Conservation (phyloP, 2,888 invertebrate genomes). For the Mellilla xanthometata region DNA sequence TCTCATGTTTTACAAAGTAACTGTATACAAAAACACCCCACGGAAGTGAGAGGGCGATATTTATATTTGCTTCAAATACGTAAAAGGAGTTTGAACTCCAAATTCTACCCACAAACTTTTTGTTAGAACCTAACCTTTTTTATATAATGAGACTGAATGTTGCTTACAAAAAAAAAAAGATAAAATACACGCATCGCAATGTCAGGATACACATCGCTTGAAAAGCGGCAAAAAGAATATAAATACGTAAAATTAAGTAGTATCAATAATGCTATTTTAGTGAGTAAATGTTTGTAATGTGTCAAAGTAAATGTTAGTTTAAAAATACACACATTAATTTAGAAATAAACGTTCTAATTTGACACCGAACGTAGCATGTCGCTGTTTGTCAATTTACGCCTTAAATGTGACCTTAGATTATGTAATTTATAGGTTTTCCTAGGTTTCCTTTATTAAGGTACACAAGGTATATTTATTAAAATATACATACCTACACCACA, state of each 20-base stretch:
- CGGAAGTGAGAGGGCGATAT: no score
- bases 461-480: no score
- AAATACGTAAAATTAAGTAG: background rate
- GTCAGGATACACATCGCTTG: conserved; percentile 11
- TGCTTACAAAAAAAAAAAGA: conserved; percentile 14
- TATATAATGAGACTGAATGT: conserved; percentile 37
- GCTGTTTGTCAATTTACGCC: conserved; percentile 1
- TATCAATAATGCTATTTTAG: background rate
- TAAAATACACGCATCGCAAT: conserved; percentile 8
- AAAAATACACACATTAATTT: background rate
- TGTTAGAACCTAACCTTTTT: no score
- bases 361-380: conserved; percentile 8
- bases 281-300: background rate
- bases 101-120: no score
- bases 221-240: conserved; percentile 4
- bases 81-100: no score
- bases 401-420: conserved; percentile 9
- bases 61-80: no score
- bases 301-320: conserved; percentile 1
- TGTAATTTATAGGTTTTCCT: no score
- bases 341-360: conserved; percentile 3
- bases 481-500: conserved; percentile 42
- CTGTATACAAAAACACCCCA: no score
- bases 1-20: no score
- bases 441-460: no score